Base-by-base conservation (phyloP, 2,888 invertebrate genomes). In the Vesta saturnalis region DNA sequence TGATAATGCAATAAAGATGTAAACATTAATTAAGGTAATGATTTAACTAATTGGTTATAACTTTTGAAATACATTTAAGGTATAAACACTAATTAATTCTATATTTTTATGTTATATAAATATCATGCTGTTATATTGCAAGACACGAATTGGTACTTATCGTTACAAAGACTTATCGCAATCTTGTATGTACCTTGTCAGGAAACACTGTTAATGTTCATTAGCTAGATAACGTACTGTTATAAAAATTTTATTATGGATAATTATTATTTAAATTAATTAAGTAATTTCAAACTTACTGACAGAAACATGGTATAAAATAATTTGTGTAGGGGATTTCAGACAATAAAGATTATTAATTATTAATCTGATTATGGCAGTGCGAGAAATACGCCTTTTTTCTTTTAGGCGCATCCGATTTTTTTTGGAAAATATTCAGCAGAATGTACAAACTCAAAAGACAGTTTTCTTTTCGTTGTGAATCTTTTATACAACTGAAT, bases 31-130 rank as follows among this genome's bases (percentile, higher is more conserved):
- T 56, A 49, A 47, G 57, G 63, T 57, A 63, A 56, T 16, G 47
- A 46, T 15, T 57, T 35, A 15, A 23, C 47, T 63, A 63, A 56
- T 63, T 63, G 63, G 63, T 23, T 46, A 49, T 63, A 63, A 63
- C 21, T 62, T 46, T 18, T 62, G 15, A 43, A 54, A 54, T 52
- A 61, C 8, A 23, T 5, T 5, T 23, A 8, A 23, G 23, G 8
- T 5, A 23, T 3, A 23, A 23, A 3, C 3, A 5, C 8, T 23
- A 23, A 23, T 23, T 23, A 23, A 3, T 23, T 3, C n/a, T 39
- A 39, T 39, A 39, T 12, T 39, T 39, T n/a, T 43, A 47, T 46
- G 59, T 21, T 46, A 46, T 46, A 59, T 59, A 59, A 59, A 14
- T 21, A n/a, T n/a, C 54, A 52, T 49, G 21, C 35, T 60, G 52